Evolutionary conservation across 2,797 vertebrate genomes (phyloP).

Genomic region (Rhynchonycteris naso): DNA sequence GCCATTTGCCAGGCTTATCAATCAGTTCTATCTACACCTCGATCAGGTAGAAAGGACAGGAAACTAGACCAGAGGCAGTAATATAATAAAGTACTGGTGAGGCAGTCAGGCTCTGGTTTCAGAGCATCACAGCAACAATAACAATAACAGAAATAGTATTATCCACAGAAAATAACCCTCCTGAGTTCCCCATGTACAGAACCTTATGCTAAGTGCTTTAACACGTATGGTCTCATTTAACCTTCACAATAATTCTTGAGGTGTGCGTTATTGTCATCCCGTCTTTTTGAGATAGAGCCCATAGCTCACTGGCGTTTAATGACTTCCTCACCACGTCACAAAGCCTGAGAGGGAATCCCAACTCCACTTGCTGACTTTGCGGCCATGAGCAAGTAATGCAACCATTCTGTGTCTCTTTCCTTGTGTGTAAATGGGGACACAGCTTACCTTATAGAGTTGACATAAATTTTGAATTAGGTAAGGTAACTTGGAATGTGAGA

Average conservation of each 20-base stretch:
- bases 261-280: background rate
- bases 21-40: background rate
- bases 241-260: background rate
- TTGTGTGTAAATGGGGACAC: background rate
- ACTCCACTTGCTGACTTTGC: background rate
- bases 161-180: background rate
- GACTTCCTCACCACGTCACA: background rate
- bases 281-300: background rate
- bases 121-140: background rate
- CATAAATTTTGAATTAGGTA: constrained; percentile 42
- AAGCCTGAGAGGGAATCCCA: background rate
- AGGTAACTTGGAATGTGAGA: background rate
- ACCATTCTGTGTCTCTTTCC: background rate
- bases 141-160: background rate
- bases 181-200: background rate
- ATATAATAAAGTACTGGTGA: background rate
- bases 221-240: background rate
- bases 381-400: background rate
- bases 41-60: background rate
- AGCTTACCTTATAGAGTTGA: background rate
- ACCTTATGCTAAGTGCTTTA: background rate
- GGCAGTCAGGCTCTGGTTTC: background rate
- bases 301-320: background rate
- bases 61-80: background rate
- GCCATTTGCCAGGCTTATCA: background rate